These are phyloP conservation scores for Zaprionus ornatus DNA, from an alignment of 1,140 invertebrate genomes.

Conservation along the genomic window DNA sequence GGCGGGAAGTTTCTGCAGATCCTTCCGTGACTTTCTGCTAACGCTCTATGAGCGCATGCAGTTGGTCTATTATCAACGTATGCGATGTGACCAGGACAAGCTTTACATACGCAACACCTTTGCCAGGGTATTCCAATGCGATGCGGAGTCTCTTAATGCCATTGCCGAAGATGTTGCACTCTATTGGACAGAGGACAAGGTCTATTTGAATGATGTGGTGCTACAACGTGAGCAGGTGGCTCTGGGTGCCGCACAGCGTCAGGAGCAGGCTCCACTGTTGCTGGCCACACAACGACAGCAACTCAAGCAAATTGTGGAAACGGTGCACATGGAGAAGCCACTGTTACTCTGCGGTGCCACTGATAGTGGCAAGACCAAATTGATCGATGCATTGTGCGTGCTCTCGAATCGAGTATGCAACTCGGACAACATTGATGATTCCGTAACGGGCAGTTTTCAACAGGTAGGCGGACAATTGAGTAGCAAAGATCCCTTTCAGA, in stretches of 20 bases:
- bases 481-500: neutral
- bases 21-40: conserved; percentile 68
- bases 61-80: conserved; percentile 81
- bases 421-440: conserved; percentile 82
- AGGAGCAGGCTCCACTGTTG: conserved; percentile 61
- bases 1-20: neutral
- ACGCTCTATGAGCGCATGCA: conserved; percentile 82
- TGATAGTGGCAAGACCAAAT: conserved; percentile 81
- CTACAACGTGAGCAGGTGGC: conserved; percentile 49
- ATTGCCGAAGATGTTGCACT: conserved; percentile 75
- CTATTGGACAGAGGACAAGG: conserved; percentile 75
- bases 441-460: conserved; percentile 82
- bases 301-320: conserved; percentile 77
- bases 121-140: conserved; percentile 63
- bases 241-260: conserved; percentile 28
- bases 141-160: conserved; percentile 64
- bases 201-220: conserved; percentile 79
- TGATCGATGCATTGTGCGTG: conserved; percentile 73
- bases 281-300: conserved; percentile 65
- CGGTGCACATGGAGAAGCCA: conserved; percentile 79
- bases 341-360: conserved; percentile 75
- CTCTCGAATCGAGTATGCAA: conserved; percentile 74
- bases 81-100: conserved; percentile 80
- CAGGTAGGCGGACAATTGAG: conserved; percentile 47
- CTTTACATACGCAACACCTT: conserved; percentile 73